Evolutionary conservation across 1,140 invertebrate species (phyloP).

Genomic region (Cherax quadricarinatus): DNA sequence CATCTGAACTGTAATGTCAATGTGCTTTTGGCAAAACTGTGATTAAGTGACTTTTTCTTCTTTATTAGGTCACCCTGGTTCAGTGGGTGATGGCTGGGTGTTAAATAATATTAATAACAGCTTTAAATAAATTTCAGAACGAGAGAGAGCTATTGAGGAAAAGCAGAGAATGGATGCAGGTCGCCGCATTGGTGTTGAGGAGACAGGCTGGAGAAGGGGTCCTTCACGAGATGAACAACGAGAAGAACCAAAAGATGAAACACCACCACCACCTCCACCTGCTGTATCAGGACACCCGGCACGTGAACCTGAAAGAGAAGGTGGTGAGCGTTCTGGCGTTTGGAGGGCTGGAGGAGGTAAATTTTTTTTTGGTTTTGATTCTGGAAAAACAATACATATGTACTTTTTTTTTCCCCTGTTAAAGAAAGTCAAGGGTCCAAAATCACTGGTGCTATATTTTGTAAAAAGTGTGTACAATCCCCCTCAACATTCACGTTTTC

Average conservation of each 20-base stretch:
- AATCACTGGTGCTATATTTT: too few relatives aligned
- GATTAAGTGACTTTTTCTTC: too few relatives aligned
- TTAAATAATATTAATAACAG: too few relatives aligned
- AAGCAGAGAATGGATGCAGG: constrained; percentile 42
- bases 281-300: neutral
- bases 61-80: too few relatives aligned
- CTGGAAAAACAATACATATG: too few relatives aligned
- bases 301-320: neutral
- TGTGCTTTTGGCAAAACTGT: too few relatives aligned
- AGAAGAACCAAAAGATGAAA: neutral
- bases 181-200: constrained; percentile 3
- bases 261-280: neutral
- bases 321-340: constrained; percentile 45
- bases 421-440: too few relatives aligned
- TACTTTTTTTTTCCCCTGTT: too few relatives aligned
- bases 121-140: constrained; percentile 14
- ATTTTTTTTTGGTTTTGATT: neutral
- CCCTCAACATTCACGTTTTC: too few relatives aligned
- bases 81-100: too few relatives aligned
- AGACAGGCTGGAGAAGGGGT: neutral
- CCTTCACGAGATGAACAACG: neutral
- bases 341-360: constrained; percentile 53
- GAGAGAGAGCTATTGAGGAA: constrained; percentile 43
- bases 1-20: too few relatives aligned
- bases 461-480: too few relatives aligned